Base-by-base conservation (phyloP, 2,888 invertebrate species). In the Parthenolecanium corni region DNA sequence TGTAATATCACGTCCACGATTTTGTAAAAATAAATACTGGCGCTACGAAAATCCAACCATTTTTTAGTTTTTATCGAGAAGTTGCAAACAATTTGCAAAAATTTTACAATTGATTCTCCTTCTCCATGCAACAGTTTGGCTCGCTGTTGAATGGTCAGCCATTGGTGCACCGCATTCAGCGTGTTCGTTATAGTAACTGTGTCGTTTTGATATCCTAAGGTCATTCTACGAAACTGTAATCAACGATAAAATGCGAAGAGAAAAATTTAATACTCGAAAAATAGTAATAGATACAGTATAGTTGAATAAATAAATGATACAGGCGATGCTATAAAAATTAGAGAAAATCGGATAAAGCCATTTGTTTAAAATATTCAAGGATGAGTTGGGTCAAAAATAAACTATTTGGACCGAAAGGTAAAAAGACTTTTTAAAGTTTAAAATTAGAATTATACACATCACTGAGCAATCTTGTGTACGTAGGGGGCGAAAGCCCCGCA, bases 1-100 rank as follows among this genome's bases (percentile, higher is more conserved):
- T 79, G 80, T 67, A 87, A 74, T 53, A 89, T 77, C 68, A 79
- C 78, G 71, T 84, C 82, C 44, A 83, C 76, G 67, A 86, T 82
- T 64, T 79, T 76, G 70, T 80, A 77, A 67, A 81, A 75, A 49
- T 77, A 75, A 68, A 78, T 77, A 40, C 80, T 78, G 12, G 80
- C 76, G 70, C 78, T 75, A 68, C 76, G 73, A 66, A 78, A 72
- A 69, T 80, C 80, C 40, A 74, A 64, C 57, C 73, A 44, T 66
- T 74, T 67, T 71, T 78, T 64, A 68, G 74, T 67, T 72, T 70
- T 72, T 64, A 74, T 73, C 47, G 79, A 74, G 69, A 82, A 83
- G 51, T 75, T 71, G 66, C 82, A 75, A 70, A 84, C 80, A 64
- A 80, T 79, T 16, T 76, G 72, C 1, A 82, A 73, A 62, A 84